Percentiles rank a stretch among this genome's conserved stretches.
phyloP scores from a whole-genome alignment of 2,797 vertebrate genomes.

The Manis javanica region DNA sequence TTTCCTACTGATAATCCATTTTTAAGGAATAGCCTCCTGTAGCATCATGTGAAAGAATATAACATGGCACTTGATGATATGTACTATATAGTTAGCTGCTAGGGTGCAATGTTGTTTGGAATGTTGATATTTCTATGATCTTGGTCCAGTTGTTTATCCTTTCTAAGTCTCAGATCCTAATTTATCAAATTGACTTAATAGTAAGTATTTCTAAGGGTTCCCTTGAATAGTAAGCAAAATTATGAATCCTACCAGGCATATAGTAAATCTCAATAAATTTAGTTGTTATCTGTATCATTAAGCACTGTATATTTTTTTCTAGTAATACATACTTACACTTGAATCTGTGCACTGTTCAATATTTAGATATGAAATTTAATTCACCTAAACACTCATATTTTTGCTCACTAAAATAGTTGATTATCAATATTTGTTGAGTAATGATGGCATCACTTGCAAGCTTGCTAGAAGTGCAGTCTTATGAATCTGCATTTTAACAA shows the following conservation, averaged over 20 bases:
- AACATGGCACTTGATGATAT: neutral
- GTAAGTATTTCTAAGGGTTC: neutral
- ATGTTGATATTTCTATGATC: neutral
- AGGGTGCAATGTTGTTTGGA: neutral
- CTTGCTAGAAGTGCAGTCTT: neutral
- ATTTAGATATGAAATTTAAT: neutral
- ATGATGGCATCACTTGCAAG: neutral
- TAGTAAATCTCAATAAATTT: neutral
- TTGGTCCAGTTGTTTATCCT: neutral
- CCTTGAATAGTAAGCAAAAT: neutral
- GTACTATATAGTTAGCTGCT: neutral
- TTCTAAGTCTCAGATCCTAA: neutral
- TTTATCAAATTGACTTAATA: neutral
- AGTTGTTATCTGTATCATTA: neutral
- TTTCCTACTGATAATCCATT: neutral
- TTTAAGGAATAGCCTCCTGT: neutral
- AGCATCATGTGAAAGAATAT: neutral
- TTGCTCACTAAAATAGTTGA: neutral
- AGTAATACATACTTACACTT: neutral
- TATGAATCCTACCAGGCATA: neutral
- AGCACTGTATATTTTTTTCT: neutral
- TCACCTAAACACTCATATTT: neutral
- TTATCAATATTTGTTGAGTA: neutral
- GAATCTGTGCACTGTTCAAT: neutral
- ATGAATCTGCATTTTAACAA: too few relatives aligned